Conservation (phyloP, 1,140 invertebrate species). For the Drosophila ironensis region DNA sequence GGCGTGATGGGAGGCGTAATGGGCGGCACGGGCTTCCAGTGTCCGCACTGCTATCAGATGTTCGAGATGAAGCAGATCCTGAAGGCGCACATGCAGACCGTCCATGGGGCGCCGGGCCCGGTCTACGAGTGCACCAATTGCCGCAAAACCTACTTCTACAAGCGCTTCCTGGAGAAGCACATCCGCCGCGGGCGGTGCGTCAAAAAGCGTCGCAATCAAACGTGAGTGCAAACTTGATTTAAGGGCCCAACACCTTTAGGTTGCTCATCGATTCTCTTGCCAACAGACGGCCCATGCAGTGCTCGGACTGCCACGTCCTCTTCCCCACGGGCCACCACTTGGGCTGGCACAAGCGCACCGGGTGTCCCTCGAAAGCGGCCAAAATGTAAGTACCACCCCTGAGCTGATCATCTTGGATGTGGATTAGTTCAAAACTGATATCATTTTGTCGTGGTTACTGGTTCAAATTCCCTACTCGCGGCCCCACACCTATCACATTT, state of each 20-base stretch:
- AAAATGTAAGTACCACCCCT: conserved; percentile 56
- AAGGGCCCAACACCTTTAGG: too few relatives aligned
- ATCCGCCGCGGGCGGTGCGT: conserved; percentile 79
- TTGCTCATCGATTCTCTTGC: background rate
- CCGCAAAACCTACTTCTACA: conserved; percentile 80
- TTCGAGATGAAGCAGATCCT: conserved; percentile 80
- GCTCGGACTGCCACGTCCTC: conserved; percentile 77
- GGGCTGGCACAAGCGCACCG: conserved; percentile 81
- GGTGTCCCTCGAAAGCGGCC: conserved; percentile 74
- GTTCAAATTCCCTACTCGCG: too few relatives aligned
- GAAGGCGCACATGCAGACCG: conserved; percentile 79
- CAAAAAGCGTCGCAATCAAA: conserved; percentile 78
- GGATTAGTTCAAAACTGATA: too few relatives aligned
- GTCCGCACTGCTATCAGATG: conserved; percentile 71
- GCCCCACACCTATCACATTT: too few relatives aligned
- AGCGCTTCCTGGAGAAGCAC: conserved; percentile 79
- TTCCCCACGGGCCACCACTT: conserved; percentile 80
- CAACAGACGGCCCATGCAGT: conserved; percentile 76
- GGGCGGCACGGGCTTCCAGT: conserved; percentile 61
- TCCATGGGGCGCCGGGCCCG: conserved; percentile 69
- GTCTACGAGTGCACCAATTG: conserved; percentile 80
- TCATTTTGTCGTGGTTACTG: too few relatives aligned
- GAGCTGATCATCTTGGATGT: too few relatives aligned
- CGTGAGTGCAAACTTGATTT: conserved; percentile 49
- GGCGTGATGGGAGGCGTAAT: conserved; percentile 2